These are phyloP conservation scores for Pelobates fuscus DNA, from an alignment of 2,113 vertebrate species.

Conservation along the genomic window DNA sequence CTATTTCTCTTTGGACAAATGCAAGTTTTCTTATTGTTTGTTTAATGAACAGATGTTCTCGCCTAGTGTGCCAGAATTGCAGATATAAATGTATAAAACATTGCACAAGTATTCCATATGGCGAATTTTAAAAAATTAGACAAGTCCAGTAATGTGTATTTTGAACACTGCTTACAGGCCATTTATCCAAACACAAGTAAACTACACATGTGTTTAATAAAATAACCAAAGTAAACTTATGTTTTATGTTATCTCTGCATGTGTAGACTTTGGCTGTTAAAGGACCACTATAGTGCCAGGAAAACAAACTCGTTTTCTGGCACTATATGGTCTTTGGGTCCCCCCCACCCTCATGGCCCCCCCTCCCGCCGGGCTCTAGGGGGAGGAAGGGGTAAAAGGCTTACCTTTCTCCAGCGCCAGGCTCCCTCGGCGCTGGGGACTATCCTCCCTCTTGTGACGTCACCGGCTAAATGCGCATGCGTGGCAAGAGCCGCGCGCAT, in stretches of 20 bases:
- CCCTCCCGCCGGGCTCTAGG: too few relatives aligned
- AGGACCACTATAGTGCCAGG: too few relatives aligned
- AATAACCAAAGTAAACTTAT: constrained; percentile 12
- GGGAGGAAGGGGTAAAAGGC: too few relatives aligned
- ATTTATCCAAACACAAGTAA: constrained; percentile 36
- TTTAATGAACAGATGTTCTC: constrained; percentile 47
- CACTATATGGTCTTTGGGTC: too few relatives aligned
- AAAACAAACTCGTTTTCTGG: too few relatives aligned
- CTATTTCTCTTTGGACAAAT: constrained; percentile 33
- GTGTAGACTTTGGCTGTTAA: too few relatives aligned
- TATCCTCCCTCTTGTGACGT: too few relatives aligned
- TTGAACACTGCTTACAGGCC: constrained; percentile 10
- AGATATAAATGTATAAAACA: constrained; percentile 43
- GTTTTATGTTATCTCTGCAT: constrained; percentile 37
- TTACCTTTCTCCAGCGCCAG: too few relatives aligned
- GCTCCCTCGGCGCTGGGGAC: too few relatives aligned
- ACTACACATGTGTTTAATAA: constrained; percentile 25
- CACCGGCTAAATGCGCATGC: too few relatives aligned
- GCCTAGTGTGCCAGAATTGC: constrained; percentile 38
- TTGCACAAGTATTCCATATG: constrained; percentile 43
- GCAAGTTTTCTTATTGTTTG: constrained; percentile 43
- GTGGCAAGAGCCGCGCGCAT: too few relatives aligned
- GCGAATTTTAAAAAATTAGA: constrained; percentile 20
- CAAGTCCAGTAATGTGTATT: constrained; percentile 17
- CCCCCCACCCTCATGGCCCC: too few relatives aligned